A percentile compares a stretch with the other conserved stretches of the same genome.
These are phyloP conservation scores for Cranoglanis bouderius DNA, from an alignment of 2,113 vertebrate genomes.

Conservation along the genomic window DNA sequence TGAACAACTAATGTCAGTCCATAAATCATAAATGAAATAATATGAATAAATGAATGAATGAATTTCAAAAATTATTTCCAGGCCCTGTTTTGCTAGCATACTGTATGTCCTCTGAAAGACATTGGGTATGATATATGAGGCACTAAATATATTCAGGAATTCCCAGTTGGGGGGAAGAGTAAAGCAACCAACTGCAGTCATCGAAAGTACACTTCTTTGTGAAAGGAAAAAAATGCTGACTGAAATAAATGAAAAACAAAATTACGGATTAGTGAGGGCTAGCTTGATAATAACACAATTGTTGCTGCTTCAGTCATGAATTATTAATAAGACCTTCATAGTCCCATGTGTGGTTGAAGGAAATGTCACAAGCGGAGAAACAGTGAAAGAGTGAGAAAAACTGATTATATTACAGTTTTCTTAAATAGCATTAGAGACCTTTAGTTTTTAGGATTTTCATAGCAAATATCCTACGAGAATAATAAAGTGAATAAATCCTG, in stretches of 20 bases:
- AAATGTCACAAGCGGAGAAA: constrained; percentile 14
- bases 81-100: neutral
- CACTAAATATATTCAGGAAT: constrained; percentile 6
- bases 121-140: neutral
- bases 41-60: neutral
- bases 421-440: neutral
- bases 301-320: neutral
- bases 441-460: neutral
- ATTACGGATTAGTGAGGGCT: constrained; percentile 7
- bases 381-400: neutral
- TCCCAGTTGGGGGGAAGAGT: neutral
- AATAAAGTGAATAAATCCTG: neutral
- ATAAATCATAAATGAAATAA: neutral
- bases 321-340: constrained; percentile 26
- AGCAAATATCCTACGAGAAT: neutral
- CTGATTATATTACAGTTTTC: constrained; percentile 4
- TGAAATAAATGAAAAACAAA: constrained; percentile 11
- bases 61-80: neutral
- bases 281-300: neutral
- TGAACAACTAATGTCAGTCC: neutral
- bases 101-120: neutral
- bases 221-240: constrained; percentile 22
- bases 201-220: neutral
- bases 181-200: constrained; percentile 21
- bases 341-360: constrained; percentile 12